Conservation (phyloP, 2,888 invertebrate species). For the Trichogramma evanescens region DNA sequence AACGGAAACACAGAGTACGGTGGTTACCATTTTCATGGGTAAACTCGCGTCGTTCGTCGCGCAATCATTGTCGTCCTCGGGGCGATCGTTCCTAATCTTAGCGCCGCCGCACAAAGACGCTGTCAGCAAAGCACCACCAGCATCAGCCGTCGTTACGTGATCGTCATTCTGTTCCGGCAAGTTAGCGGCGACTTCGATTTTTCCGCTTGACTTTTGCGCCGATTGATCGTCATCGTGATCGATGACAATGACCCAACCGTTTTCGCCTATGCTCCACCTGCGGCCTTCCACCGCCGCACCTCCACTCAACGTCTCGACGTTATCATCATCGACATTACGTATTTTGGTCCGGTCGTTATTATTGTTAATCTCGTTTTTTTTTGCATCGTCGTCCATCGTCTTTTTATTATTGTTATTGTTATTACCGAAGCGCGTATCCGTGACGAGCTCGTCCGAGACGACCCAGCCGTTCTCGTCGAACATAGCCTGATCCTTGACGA, state of each 20-base stretch:
- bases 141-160: constrained; percentile 23
- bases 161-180: constrained; percentile 1
- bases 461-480: constrained; percentile 45
- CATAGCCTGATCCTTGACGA: constrained; percentile 25
- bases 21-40: constrained; percentile 47
- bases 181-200: constrained; percentile 23
- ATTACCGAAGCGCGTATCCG: background rate
- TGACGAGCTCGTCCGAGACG: constrained; percentile 31
- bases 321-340: background rate
- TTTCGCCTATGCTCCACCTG: constrained; percentile 29
- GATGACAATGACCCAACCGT: constrained; percentile 27
- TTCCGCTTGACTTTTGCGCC: constrained; percentile 16
- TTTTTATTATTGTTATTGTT: constrained; percentile 28
- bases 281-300: constrained; percentile 8
- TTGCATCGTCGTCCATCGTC: constrained; percentile 27
- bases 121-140: constrained; percentile 19
- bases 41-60: constrained; percentile 36
- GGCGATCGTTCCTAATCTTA: constrained; percentile 13
- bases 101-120: constrained; percentile 16
- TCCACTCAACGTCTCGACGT: background rate
- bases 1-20: constrained; percentile 46
- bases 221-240: constrained; percentile 18
- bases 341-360: constrained; percentile 10
- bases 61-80: constrained; percentile 28
- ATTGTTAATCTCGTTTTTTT: constrained; percentile 22